Conservation (phyloP, 2,797 vertebrate genomes). For the Aeoliscus strigatus region DNA sequence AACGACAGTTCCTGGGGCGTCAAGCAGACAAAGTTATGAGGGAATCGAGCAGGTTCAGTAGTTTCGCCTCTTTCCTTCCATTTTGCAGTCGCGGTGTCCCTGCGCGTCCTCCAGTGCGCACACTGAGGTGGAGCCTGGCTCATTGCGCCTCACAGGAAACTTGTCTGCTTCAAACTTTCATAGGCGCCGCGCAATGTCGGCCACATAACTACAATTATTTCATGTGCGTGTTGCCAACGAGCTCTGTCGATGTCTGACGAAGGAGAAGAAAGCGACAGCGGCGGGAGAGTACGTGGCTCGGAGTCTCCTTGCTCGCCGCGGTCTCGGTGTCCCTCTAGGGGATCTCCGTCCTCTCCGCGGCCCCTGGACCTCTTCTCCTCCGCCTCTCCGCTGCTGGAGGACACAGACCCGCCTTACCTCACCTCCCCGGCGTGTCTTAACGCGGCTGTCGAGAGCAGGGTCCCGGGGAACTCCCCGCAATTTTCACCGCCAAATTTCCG, state of each 20-base stretch:
- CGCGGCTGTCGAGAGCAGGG: conserved; percentile 34
- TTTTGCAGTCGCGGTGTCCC: conserved; percentile 48
- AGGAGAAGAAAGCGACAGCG: conserved; percentile 60
- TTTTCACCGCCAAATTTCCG: conserved; percentile 57
- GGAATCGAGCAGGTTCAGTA: not conserved
- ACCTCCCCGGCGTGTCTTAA: conserved; percentile 48
- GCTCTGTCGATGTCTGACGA: conserved; percentile 70
- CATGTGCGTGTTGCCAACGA: conserved; percentile 33
- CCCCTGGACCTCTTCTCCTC: conserved; percentile 64
- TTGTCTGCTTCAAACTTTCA: conserved; percentile 57
- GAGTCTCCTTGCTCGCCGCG: conserved; percentile 57
- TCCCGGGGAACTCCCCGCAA: conserved; percentile 34
- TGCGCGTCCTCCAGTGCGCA: conserved; percentile 52
- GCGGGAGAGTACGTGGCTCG: conserved; percentile 50
- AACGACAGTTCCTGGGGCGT: not conserved
- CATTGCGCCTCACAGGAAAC: conserved; percentile 37
- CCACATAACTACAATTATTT: conserved; percentile 15
- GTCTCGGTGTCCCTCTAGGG: conserved; percentile 44
- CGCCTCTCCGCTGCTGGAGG: conserved; percentile 59
- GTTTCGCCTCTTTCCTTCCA: conserved; percentile 36
- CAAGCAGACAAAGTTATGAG: no score
- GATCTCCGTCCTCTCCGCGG: conserved; percentile 57
- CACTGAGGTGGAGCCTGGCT: conserved; percentile 41
- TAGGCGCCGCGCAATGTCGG: conserved; percentile 25
- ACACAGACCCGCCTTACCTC: conserved; percentile 58